Conservation (phyloP, 2,797 vertebrate species). For the Poecilia wingei region DNA sequence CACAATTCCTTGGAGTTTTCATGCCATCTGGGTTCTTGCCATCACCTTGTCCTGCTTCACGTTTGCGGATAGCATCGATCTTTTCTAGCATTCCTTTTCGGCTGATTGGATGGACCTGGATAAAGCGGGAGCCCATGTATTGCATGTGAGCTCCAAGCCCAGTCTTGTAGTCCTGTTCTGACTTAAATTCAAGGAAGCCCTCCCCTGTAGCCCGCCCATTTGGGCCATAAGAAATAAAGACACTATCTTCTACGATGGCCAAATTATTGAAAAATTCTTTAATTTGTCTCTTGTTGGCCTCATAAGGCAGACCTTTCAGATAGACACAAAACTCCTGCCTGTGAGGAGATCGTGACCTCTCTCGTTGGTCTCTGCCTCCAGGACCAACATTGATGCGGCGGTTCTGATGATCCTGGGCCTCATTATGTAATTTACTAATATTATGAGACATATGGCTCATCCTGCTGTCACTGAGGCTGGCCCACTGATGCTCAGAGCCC, state of each 20-base stretch:
- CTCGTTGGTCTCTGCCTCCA: slow-evolving; percentile 84
- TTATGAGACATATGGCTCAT: slow-evolving; percentile 34
- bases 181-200: slow-evolving; percentile 96
- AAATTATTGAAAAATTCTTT: slow-evolving; percentile 98
- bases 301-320: slow-evolving; percentile 96
- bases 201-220: slow-evolving; percentile 97
- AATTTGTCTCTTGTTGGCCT: slow-evolving; percentile 95
- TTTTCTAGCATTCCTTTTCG: slow-evolving; percentile 98
- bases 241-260: slow-evolving; percentile 93
- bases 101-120: slow-evolving; percentile 96
- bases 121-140: slow-evolving; percentile 97
- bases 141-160: slow-evolving; percentile 97
- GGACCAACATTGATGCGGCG: slow-evolving; percentile 63
- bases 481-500: slow-evolving; percentile 94
- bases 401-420: slow-evolving; percentile 74
- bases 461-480: slow-evolving; percentile 70
- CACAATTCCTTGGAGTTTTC: slow-evolving; percentile 86
- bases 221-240: slow-evolving; percentile 96
- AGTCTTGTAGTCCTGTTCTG: slow-evolving; percentile 92
- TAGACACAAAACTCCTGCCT: slow-evolving; percentile 94
- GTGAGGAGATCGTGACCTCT: slow-evolving; percentile 94
- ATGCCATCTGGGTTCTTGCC: slow-evolving; percentile 87
- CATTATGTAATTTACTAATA: slow-evolving; percentile 60
- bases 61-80: slow-evolving; percentile 93
- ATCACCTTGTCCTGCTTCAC: slow-evolving; percentile 86